Evolutionary conservation across 2,888 invertebrate genomes (phyloP).

Genomic region (Omphaloscelis lunosa): DNA sequence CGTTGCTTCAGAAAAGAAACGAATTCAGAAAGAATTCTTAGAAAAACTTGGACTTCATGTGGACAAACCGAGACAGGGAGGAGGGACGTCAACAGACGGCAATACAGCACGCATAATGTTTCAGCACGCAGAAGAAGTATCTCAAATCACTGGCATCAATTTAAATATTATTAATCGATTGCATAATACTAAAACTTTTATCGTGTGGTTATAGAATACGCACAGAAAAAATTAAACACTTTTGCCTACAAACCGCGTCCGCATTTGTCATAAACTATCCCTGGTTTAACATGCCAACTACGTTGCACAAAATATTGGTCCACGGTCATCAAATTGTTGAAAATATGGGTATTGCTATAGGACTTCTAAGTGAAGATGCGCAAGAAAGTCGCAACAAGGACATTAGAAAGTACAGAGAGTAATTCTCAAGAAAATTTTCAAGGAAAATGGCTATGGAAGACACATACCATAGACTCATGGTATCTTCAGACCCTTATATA

Average conservation of each 20-base stretch:
- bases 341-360: constrained; percentile 23
- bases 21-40: constrained; percentile 31
- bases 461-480: constrained; percentile 16
- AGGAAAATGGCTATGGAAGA: constrained; percentile 25
- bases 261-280: constrained; percentile 29
- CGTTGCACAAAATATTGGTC: constrained; percentile 27
- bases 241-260: constrained; percentile 23
- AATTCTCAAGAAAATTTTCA: constrained; percentile 13
- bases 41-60: constrained; percentile 39
- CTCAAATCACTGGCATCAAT: constrained; percentile 38
- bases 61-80: constrained; percentile 40
- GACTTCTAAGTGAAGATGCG: constrained; percentile 22
- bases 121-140: constrained; percentile 32
- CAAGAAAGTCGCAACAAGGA: constrained; percentile 6
- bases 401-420: constrained; percentile 11
- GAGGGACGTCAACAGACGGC: constrained; percentile 40
- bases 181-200: constrained; percentile 35
- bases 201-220: constrained; percentile 16
- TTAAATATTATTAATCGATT: constrained; percentile 40
- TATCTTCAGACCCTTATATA: constrained; percentile 6
- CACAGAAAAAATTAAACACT: constrained; percentile 19
- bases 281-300: constrained; percentile 32
- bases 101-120: constrained; percentile 9
- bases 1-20: constrained; percentile 38
- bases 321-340: constrained; percentile 23